Evolutionary conservation across 1,140 invertebrate species (phyloP).

Genomic region (Leguminivora glycinivorella): DNA sequence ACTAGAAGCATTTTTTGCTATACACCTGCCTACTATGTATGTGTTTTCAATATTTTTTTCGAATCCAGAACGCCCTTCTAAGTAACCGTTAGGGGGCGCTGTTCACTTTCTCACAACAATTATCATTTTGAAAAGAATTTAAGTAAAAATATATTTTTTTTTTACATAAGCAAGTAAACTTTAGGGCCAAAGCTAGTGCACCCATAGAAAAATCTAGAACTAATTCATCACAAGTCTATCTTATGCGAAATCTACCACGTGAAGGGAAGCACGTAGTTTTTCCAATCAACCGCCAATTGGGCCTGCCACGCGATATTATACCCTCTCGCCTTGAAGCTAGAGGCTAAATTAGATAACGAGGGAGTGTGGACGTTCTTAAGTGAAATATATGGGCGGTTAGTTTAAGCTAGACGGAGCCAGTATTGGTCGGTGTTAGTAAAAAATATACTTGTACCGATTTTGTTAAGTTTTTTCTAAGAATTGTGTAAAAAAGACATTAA

Average conservation of each 20-base stretch:
- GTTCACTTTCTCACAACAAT: too few relatives aligned
- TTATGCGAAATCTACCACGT: slow-evolving; percentile 38
- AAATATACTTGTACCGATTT: not conserved
- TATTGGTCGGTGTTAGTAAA: slow-evolving; percentile 37
- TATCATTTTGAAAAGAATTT: too few relatives aligned
- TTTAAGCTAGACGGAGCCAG: slow-evolving; percentile 49
- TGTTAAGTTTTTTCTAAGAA: not conserved
- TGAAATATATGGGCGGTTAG: slow-evolving; percentile 53
- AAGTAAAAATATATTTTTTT: too few relatives aligned
- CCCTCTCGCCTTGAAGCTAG: slow-evolving; percentile 15
- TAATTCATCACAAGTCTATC: slow-evolving; percentile 10
- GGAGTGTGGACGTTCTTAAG: slow-evolving; percentile 39
- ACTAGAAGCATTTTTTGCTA: too few relatives aligned
- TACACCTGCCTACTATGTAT: too few relatives aligned
- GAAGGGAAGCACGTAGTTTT: slow-evolving; percentile 57
- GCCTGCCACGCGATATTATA: slow-evolving; percentile 33
- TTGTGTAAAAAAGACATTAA: too few relatives aligned
- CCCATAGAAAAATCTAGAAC: not conserved
- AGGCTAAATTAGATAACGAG: slow-evolving; percentile 11
- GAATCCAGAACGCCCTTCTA: too few relatives aligned
- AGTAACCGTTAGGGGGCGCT: too few relatives aligned
- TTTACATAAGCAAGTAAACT: too few relatives aligned
- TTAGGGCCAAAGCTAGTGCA: not conserved
- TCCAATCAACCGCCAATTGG: slow-evolving; percentile 51
- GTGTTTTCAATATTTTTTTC: too few relatives aligned